These are phyloP conservation scores for human DNA, from an alignment of 2,113 vertebrate genomes.

Conservation along the genomic window DNA sequence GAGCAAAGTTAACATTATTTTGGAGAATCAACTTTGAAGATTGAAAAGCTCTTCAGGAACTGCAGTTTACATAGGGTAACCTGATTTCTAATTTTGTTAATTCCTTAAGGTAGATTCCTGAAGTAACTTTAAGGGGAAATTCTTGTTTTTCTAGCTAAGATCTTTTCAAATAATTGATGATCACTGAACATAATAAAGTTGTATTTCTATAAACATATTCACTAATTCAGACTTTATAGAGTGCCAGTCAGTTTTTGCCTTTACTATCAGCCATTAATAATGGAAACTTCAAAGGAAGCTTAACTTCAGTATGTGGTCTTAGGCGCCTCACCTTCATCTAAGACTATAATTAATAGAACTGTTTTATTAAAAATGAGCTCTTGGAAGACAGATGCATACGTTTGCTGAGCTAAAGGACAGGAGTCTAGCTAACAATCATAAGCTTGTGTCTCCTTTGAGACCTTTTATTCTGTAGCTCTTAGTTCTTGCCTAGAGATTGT, in stretches of 20 bases:
- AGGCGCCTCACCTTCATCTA: neutral
- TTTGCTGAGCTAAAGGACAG: neutral
- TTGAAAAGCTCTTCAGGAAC: neutral
- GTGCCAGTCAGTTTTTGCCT: neutral
- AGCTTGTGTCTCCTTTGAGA: neutral
- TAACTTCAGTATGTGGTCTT: neutral
- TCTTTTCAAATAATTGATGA: conserved; percentile 42
- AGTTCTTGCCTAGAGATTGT: conserved; percentile 28
- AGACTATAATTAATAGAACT: neutral
- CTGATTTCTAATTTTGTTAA: neutral
- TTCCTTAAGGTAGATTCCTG: neutral
- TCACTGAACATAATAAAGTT: neutral
- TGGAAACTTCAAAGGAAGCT: neutral
- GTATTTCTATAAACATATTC: conserved; percentile 1
- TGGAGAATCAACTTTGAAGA: neutral
- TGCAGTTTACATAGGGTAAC: neutral
- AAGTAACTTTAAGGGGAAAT: neutral
- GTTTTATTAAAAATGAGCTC: neutral
- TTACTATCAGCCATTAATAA: neutral
- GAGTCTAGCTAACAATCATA: neutral
- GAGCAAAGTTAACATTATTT: neutral
- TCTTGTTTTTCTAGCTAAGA: neutral
- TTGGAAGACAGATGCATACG: neutral
- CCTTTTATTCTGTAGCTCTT: neutral
- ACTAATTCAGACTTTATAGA: neutral